Conservation (phyloP, 2,888 invertebrate genomes). For the Patella caerulea region DNA sequence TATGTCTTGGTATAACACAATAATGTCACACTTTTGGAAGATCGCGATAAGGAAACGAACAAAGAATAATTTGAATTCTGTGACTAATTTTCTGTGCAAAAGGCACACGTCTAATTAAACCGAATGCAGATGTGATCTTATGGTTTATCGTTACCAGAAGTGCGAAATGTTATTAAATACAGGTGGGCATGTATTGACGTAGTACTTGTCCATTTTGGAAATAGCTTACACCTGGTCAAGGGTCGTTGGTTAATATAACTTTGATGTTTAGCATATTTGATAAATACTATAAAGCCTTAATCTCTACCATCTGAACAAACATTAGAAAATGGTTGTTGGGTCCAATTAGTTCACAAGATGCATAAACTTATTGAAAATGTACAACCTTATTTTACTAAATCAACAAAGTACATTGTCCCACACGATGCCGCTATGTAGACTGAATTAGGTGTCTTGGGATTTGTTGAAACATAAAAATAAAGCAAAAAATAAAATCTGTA, state of each 20-base stretch:
- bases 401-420: too few species aligned
- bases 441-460: too few species aligned
- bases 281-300: not conserved
- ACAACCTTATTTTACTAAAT: too few species aligned
- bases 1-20: too few species aligned
- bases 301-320: not conserved
- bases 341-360: not conserved
- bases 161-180: not conserved
- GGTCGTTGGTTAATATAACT: not conserved
- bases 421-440: too few species aligned
- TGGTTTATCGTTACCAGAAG: constrained; percentile 1
- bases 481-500: too few species aligned
- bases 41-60: too few species aligned
- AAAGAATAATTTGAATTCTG: too few species aligned
- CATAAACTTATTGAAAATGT: too few species aligned
- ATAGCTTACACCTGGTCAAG: not conserved
- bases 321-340: not conserved
- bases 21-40: too few species aligned
- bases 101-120: not conserved
- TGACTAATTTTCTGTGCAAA: not conserved
- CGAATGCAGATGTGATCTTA: not conserved
- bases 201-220: not conserved
- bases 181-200: not conserved
- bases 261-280: constrained; percentile 9
- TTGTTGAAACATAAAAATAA: too few species aligned